Percentiles rank a stretch among this genome's conserved stretches.
phyloP scores from a whole-genome alignment of 2,888 invertebrate genomes.

The Ochropacha duplaris region DNA sequence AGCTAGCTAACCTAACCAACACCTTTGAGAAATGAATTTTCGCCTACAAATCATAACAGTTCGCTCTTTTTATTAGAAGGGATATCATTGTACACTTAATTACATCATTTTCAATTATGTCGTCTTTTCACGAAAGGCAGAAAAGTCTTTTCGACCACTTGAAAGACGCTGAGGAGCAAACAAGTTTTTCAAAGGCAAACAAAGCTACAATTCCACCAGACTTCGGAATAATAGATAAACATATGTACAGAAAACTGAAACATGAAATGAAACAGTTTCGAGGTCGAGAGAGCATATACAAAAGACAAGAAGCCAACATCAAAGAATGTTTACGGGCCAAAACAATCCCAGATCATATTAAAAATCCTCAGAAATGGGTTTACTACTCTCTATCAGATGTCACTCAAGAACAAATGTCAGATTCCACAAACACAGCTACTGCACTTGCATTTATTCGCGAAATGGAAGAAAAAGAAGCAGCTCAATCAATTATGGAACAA shows the following conservation, averaged over 20 bases:
- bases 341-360: slow-evolving; percentile 77
- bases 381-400: slow-evolving; percentile 92
- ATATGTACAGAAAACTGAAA: slow-evolving; percentile 64
- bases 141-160: slow-evolving; percentile 87
- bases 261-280: slow-evolving; percentile 84
- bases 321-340: slow-evolving; percentile 78
- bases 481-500: slow-evolving; percentile 43
- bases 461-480: slow-evolving; percentile 80
- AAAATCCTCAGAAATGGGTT: slow-evolving; percentile 92
- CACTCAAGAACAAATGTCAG: slow-evolving; percentile 88
- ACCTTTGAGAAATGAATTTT: too few species aligned
- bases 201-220: slow-evolving; percentile 52
- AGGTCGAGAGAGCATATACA: slow-evolving; percentile 91
- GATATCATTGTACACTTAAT: neutral
- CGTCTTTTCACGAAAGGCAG: slow-evolving; percentile 84
- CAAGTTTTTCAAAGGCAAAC: slow-evolving; percentile 61
- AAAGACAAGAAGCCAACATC: slow-evolving; percentile 87
- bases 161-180: slow-evolving; percentile 84
- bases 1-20: too few species aligned
- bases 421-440: slow-evolving; percentile 88
- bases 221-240: slow-evolving; percentile 58
- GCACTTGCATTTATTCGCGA: slow-evolving; percentile 90
- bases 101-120: slow-evolving; percentile 43
- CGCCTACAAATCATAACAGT: too few species aligned
- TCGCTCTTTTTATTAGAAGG: too few species aligned